These are phyloP conservation scores for Rhinoraja longicauda DNA, from an alignment of 2,797 vertebrate genomes.

Conservation along the genomic window DNA sequence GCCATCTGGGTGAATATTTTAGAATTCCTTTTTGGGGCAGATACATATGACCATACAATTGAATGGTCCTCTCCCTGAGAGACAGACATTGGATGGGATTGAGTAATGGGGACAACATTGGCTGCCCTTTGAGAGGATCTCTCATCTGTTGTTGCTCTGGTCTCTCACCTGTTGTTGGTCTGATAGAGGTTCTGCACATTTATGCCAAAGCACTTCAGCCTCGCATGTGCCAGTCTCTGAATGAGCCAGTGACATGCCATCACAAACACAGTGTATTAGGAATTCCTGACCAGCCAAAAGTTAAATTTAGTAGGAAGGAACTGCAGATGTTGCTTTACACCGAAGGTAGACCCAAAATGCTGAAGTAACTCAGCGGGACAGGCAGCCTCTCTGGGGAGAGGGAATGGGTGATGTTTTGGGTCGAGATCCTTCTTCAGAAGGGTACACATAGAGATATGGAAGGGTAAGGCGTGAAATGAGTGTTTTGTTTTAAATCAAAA, in stretches of 20 bases:
- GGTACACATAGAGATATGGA: no score
- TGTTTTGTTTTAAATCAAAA: not conserved
- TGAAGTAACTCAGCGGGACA: no score
- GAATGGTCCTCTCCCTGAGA: constrained; percentile 49
- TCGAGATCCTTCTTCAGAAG: no score
- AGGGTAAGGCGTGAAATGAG: not conserved
- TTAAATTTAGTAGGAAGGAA: not conserved
- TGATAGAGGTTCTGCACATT: constrained; percentile 49
- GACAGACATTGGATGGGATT: constrained; percentile 49
- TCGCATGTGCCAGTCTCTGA: not conserved
- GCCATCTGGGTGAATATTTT: constrained; percentile 59
- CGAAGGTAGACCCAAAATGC: no score
- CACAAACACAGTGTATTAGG: not conserved
- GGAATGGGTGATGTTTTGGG: no score
- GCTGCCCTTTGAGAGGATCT: constrained; percentile 49
- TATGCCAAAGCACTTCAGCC: constrained; percentile 42
- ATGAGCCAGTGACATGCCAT: not conserved
- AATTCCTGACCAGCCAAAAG: not conserved
- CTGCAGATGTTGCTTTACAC: no score
- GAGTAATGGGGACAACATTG: constrained; percentile 50
- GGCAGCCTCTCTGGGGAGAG: no score
- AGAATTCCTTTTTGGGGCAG: constrained; percentile 28
- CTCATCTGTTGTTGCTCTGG: constrained; percentile 55
- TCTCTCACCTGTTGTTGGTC: constrained; percentile 56
- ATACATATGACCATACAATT: constrained; percentile 46